Percentiles rank a stretch among this genome's conserved stretches.
These are phyloP conservation scores for Ashinkailepas kermadecensis DNA, from an alignment of 2,888 invertebrate species.

Conservation along the genomic window DNA sequence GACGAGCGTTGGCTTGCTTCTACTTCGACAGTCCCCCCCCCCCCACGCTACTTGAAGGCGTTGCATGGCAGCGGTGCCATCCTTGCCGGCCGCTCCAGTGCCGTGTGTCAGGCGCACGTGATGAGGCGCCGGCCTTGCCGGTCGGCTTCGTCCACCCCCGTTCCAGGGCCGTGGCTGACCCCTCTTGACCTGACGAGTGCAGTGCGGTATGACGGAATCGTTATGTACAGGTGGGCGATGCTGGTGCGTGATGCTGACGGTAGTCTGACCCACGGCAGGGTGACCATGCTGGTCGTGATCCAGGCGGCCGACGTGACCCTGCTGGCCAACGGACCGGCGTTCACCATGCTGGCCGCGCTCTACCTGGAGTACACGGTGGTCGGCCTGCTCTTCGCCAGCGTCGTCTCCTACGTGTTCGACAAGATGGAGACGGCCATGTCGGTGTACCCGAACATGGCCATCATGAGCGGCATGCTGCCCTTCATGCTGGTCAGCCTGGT, in stretches of 20 bases:
- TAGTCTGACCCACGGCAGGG: not conserved
- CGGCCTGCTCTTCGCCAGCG: conserved; percentile 65
- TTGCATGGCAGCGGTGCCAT: too few relatives aligned
- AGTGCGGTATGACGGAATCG: too few relatives aligned
- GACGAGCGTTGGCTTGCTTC: too few relatives aligned
- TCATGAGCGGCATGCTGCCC: conserved; percentile 65
- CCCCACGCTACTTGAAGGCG: too few relatives aligned
- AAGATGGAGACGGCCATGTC: conserved; percentile 74
- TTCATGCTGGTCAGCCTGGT: conserved; percentile 62
- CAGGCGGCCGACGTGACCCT: conserved; percentile 57
- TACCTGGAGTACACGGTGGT: conserved; percentile 64
- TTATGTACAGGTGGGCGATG: too few relatives aligned
- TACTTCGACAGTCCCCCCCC: too few relatives aligned
- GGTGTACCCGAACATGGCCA: conserved; percentile 66
- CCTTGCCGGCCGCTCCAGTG: too few relatives aligned
- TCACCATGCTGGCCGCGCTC: conserved; percentile 57
- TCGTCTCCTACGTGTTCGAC: conserved; percentile 70
- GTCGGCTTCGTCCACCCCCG: too few relatives aligned
- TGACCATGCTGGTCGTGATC: conserved; percentile 29
- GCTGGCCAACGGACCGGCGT: conserved; percentile 58
- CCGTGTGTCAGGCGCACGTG: too few relatives aligned
- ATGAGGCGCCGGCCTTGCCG: too few relatives aligned
- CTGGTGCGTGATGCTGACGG: not conserved
- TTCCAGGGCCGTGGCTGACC: too few relatives aligned
- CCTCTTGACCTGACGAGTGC: too few relatives aligned